Evolutionary conservation across 92 coral and sea anemone genomes (phyloP).

Genomic region (Heliopora coerulea): DNA sequence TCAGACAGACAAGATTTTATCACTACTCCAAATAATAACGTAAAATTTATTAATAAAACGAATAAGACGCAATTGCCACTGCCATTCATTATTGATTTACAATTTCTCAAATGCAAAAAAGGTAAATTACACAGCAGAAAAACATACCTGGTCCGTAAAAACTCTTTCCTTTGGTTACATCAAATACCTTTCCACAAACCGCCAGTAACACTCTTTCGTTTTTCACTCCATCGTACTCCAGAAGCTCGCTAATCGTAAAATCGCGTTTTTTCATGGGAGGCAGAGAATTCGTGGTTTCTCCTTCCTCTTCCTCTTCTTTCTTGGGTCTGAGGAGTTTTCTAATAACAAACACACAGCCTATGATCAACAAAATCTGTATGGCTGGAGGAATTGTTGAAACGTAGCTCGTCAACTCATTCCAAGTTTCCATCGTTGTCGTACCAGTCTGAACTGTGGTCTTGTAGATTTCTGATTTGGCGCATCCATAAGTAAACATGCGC

Average conservation of each 20-base stretch:
- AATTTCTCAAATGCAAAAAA: too few species aligned
- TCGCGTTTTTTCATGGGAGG: slow-evolving; percentile 94
- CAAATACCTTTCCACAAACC: slow-evolving; percentile 91
- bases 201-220: slow-evolving; percentile 83
- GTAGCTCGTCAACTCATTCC: slow-evolving; percentile 40
- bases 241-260: slow-evolving; percentile 79
- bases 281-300: slow-evolving; percentile 20
- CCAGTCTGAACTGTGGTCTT: too few species aligned
- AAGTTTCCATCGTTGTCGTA: slow-evolving; percentile 11
- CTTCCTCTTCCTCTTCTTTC: slow-evolving; percentile 74
- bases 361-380: slow-evolving; percentile 78
- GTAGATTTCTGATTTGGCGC: too few species aligned
- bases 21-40: too few species aligned
- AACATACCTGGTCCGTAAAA: slow-evolving; percentile 98
- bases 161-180: slow-evolving; percentile 95
- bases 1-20: too few species aligned
- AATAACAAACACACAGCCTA: slow-evolving; percentile 66
- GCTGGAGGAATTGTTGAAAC: slow-evolving; percentile 90
- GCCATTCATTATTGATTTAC: not conserved
- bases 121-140: too few species aligned
- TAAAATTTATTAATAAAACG: too few species aligned
- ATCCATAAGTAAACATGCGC: too few species aligned
- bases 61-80: not conserved
- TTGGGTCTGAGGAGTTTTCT: slow-evolving; percentile 80
- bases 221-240: slow-evolving; percentile 87